Base-by-base conservation (phyloP, 1,140 invertebrate genomes). In the Pseudomyrmex gracilis region DNA sequence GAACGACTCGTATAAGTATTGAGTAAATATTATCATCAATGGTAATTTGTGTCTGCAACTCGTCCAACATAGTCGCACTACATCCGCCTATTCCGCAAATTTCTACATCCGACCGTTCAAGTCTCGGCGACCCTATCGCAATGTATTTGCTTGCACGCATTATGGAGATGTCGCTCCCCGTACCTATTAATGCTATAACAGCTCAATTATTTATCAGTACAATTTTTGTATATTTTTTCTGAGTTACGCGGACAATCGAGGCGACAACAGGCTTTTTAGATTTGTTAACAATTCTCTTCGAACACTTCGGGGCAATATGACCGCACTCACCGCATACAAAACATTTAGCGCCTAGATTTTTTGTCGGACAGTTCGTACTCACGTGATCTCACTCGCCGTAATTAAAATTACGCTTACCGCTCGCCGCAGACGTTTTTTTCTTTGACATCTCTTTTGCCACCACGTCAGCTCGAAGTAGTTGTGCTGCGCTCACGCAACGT, bases 161-260 rank as follows among this genome's bases (percentile, higher is more conserved):
- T 45, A 77, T n/a, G 2, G 45, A 57, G 3, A 77, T 77, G 22
- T 76, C 63, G 63, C 74, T 77, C 15, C 53, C 61, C n/a, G 73
- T 76, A 2, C 67, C 74, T 2, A 77, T 57, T 9, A 67, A 10
- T 2, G 74, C 63, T 13, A 51, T 53, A 10, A 74, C 2, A 4
- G 12, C n/a, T 17, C 55, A 20, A 8, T 8, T 22, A 13, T 34
- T 5, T n/a, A 74, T 53, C 0, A 49, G 2, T 61, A 61, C 15
- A 4, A 24, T 45, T 9, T 51, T 60, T 13, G 57, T 61, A 61
- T 61, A 73, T 24, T 61, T 73, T n/a, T 47, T 66, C 0, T 9
- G 1, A 5, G n/a, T 0, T n/a, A 47, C 7, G 0, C 12, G 43
- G 1, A n/a, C 34, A 1, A 63, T 13, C 15, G 34, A 47, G 2